Evolutionary conservation across 2,888 invertebrate genomes (phyloP).

Genomic region (Sylvicola cinctus): DNA sequence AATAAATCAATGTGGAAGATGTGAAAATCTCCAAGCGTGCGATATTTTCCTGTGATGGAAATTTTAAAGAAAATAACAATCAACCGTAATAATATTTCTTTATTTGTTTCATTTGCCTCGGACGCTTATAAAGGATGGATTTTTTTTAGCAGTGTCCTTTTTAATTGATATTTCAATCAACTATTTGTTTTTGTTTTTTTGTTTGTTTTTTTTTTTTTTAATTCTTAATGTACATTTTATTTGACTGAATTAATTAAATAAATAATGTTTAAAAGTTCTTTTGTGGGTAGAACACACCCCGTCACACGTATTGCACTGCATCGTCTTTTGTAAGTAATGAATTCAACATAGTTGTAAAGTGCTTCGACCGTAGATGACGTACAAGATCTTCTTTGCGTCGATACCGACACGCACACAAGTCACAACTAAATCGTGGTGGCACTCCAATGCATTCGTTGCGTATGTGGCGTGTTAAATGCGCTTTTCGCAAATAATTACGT

Average conservation of each 20-base stretch:
- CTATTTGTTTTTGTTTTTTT: neutral
- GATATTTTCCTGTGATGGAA: no score
- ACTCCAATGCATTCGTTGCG: constrained; percentile 33
- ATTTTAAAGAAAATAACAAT: no score
- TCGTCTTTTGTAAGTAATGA: neutral
- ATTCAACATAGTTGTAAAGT: no score
- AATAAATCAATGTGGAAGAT: no score
- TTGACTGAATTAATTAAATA: neutral
- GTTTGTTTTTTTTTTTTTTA: neutral
- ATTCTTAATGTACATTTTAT: neutral
- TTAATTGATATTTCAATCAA: neutral
- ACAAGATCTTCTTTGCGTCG: constrained; percentile 73
- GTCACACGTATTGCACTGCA: no score
- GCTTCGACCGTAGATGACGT: constrained; percentile 42
- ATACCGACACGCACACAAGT: constrained; percentile 61
- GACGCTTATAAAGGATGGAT: no score
- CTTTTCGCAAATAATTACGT: constrained; percentile 16
- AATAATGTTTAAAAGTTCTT: no score
- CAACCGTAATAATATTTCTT: no score
- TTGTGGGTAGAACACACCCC: no score
- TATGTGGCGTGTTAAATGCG: constrained; percentile 15
- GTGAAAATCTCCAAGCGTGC: no score
- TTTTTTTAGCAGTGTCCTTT: no score
- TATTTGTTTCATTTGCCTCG: no score
- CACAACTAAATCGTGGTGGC: constrained; percentile 66